Base-by-base conservation (phyloP, 2,888 invertebrate genomes). In the Scaptomyza reducta region DNA sequence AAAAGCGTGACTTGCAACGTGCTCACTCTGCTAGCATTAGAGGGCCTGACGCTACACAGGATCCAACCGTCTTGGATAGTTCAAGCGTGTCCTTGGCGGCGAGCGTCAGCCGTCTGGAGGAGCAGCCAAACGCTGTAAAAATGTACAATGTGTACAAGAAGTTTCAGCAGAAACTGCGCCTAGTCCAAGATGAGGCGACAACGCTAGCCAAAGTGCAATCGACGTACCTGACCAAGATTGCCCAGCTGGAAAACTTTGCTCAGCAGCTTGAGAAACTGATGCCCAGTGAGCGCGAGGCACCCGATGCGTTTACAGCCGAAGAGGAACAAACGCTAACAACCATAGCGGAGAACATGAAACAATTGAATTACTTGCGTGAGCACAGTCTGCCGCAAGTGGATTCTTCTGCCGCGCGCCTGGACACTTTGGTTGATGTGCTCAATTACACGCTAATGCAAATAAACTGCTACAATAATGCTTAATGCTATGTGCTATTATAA, bases 211-310 rank as follows among this genome's bases (percentile, higher is more conserved):
- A 83, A 18, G 7, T 57, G 0, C 79, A 87, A 6, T 54, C 69
- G 0, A 70, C 75, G 0, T 89, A 90, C 60, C 33, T 70, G 1
- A 61, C 31, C 0, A 88, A 85, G 47, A 54, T 90, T 2, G 65
- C 70, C 0, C 85, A 84, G 16, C 51, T 91, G 10, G 79, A 78
- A 7, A 65, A 59, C 0, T 91, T 91, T 50, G 78, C 86, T 0
- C 88, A 88, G 40, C 89, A 91, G 44, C 51, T 91, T 45, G 80
- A 86, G 22, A 90, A 90, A 38, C 63, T 91, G 0, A 47, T 89
- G 60, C 87, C 83, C 0, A 41, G 71, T 1, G 74, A 79, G 0
- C 69, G 61, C 0, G 66, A 74, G 1, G 66, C 61, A 0, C 56
- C 61, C 1, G 67, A 80, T 13, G 90, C 90, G 1, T 85, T 90